These are phyloP conservation scores for Nixonia krombeini DNA, from an alignment of 1,140 invertebrate species.

Conservation along the genomic window DNA sequence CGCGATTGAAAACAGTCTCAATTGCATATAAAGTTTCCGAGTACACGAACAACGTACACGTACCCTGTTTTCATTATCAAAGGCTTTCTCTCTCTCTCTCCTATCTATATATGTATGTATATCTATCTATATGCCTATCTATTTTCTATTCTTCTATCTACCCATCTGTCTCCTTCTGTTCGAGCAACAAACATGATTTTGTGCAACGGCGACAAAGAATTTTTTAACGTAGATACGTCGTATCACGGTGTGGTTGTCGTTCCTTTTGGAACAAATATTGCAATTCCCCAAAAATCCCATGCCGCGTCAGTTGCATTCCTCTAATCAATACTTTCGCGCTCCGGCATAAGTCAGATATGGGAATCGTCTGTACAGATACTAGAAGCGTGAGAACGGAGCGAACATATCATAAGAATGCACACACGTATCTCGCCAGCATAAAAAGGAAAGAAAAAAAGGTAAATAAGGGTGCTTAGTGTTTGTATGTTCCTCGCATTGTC, in stretches of 20 bases:
- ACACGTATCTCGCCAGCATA: conserved; percentile 21
- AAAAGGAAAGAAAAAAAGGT: neutral
- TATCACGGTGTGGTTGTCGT: conserved; percentile 7
- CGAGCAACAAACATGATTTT: neutral
- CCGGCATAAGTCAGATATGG: conserved; percentile 28
- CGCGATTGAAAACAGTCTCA: too few relatives aligned
- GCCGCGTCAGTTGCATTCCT: conserved; percentile 16
- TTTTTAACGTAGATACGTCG: too few relatives aligned
- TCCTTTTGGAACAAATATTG: conserved; percentile 9
- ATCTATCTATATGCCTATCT: too few relatives aligned
- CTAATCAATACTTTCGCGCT: conserved; percentile 13
- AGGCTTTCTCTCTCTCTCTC: too few relatives aligned
- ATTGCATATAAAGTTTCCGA: too few relatives aligned
- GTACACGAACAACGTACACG: too few relatives aligned
- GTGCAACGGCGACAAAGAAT: neutral
- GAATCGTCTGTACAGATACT: conserved; percentile 34
- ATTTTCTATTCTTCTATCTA: too few relatives aligned
- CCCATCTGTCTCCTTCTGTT: too few relatives aligned
- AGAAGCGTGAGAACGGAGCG: conserved; percentile 46
- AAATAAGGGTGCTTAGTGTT: too few relatives aligned
- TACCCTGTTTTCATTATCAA: too few relatives aligned
- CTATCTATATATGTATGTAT: too few relatives aligned
- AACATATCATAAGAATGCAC: conserved; percentile 34
- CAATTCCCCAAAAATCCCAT: conserved; percentile 7
- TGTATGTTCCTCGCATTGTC: too few relatives aligned